Conservation (phyloP, 2,888 invertebrate species). For the Bellardia pandia region DNA sequence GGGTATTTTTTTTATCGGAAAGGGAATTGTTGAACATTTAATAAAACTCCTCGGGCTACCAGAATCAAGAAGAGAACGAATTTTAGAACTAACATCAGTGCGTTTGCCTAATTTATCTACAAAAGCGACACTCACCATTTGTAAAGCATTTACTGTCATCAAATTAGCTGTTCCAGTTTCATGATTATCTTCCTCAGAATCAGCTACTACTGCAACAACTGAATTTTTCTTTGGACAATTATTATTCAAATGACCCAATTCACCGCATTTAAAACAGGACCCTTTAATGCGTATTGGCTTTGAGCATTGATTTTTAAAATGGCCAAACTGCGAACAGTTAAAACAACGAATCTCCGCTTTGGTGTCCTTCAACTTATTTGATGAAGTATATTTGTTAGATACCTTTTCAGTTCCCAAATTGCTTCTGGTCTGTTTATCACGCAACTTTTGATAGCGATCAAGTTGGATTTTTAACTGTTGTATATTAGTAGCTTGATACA, state of each 20-base stretch:
- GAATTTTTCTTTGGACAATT: not conserved
- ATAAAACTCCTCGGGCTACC: slow-evolving; percentile 52
- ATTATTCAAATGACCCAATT: not conserved
- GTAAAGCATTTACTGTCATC: slow-evolving; percentile 2
- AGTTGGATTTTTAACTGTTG: not conserved
- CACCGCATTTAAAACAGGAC: slow-evolving; percentile 3
- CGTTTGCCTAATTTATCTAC: slow-evolving; percentile 17
- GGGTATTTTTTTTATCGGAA: slow-evolving; percentile 1
- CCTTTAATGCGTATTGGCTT: slow-evolving; percentile 12
- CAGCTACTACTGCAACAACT: not conserved
- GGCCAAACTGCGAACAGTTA: slow-evolving; percentile 12
- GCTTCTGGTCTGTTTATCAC: not conserved
- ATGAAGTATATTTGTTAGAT: not conserved
- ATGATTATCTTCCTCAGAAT: not conserved
- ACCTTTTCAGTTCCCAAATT: not conserved
- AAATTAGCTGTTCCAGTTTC: slow-evolving; percentile 2
- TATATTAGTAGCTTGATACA: slow-evolving; percentile 3
- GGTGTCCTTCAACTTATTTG: not conserved
- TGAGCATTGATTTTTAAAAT: slow-evolving; percentile 9
- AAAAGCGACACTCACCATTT: slow-evolving; percentile 20
- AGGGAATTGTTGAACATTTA: slow-evolving; percentile 32
- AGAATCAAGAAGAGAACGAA: not conserved
- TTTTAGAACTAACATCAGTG: slow-evolving; percentile 9
- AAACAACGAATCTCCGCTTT: slow-evolving; percentile 15
- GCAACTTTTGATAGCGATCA: not conserved